phyloP scores from a whole-genome alignment of 2,113 vertebrate species.

The Cettia cetti region DNA sequence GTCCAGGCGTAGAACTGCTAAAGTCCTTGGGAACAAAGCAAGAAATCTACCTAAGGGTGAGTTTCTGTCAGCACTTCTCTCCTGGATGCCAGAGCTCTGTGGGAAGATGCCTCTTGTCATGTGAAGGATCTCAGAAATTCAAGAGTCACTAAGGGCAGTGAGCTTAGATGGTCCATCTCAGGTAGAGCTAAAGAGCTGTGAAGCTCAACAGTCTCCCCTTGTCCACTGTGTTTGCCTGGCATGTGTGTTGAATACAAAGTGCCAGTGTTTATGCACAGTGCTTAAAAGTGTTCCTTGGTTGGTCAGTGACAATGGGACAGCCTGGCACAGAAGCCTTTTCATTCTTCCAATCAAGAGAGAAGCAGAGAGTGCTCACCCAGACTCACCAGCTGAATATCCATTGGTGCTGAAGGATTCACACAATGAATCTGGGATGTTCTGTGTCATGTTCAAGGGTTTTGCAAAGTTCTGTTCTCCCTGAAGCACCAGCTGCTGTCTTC shows the following conservation, averaged over 20 bases:
- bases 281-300: not conserved
- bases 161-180: not conserved
- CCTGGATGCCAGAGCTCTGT: not conserved
- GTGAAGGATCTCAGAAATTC: not conserved
- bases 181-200: not conserved
- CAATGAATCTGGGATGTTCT: not conserved
- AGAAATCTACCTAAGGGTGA: not conserved
- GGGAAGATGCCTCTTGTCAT: not conserved
- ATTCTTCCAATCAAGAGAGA: not conserved
- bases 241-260: not conserved
- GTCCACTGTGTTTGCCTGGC: not conserved
- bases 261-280: not conserved
- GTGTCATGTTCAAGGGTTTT: not conserved
- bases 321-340: not conserved
- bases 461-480: not conserved
- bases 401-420: not conserved
- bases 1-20: not conserved
- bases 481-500: not conserved
- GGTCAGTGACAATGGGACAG: not conserved
- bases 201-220: not conserved
- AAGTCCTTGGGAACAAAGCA: not conserved
- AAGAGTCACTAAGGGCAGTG: not conserved
- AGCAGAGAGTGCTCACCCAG: not conserved
- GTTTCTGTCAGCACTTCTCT: not conserved
- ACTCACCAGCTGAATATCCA: not conserved